Evolutionary conservation across 2,113 vertebrate genomes (phyloP), one percentile per base, ranked within the genome.

Genomic region (Thomomys bottae): DNA sequence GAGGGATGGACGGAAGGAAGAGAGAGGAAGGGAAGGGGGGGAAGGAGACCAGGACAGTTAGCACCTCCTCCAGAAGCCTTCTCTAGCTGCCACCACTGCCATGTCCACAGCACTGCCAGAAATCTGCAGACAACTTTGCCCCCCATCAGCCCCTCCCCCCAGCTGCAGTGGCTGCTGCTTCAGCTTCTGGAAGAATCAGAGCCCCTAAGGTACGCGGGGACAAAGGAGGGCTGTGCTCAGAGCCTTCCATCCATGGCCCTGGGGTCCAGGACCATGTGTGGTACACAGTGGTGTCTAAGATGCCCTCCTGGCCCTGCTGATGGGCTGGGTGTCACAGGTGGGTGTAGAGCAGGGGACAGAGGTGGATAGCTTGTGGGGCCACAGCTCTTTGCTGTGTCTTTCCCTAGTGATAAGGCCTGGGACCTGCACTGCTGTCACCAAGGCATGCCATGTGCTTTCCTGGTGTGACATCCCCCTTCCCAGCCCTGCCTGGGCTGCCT

Each of bases 281-380:
- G n/a, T 1, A 1, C 0, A 1, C 0, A 0, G 63, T 2, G 57
- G 67, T 20, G 2, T 49, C 26, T 18, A 40, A 17, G 1, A 12
- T 5, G 30, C 42, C 20, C 12, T 38, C 36, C 6, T 30, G 30
- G 8, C 34, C 78, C 70, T 38, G 6, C 32, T 28, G 24, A 20
- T 38, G 26, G 40, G 36, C 23, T 15, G 10, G 49, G 49, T 20
- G 49, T 54, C 49, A 54, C 49, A 4, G 49, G 49, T 15, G 49
- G 49, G 49, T 15, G 17, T 17, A 15, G 49, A 17, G 49, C 49
- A 3, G 49, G 49, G 14, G 17, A 54, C 45, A 45, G 14, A 54
- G 49, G 49, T 54, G 49, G 11, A 17, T 54, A 7, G 42, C 79
- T 11, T 8, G 5, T 1, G 20, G 36, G 8, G 6, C 36, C 0